Percentiles rank a stretch among this genome's conserved stretches.
phyloP scores from a whole-genome alignment of 2,888 invertebrate genomes.

The Thera obeliscata region DNA sequence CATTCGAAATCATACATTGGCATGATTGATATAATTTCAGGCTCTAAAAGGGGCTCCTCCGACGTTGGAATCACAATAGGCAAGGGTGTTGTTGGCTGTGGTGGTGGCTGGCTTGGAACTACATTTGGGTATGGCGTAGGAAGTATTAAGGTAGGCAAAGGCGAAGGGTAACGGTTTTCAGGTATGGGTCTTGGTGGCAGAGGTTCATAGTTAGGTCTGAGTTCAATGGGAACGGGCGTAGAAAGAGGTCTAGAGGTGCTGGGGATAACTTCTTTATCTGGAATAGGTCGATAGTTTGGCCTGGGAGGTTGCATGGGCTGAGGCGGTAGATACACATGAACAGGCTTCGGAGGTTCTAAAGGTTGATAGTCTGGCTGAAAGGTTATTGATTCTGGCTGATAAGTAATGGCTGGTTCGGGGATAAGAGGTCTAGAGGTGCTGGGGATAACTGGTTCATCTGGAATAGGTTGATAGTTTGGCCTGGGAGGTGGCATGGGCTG shows the following conservation, averaged over 20 bases:
- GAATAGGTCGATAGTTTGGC: too few species aligned
- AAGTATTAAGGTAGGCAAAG: slow-evolving; percentile 4
- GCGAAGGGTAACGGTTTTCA: not conserved
- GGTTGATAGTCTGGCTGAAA: slow-evolving; percentile 7
- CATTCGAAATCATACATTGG: slow-evolving; percentile 28
- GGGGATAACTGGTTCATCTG: not conserved
- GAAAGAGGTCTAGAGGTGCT: slow-evolving; percentile 6
- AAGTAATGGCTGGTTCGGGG: not conserved
- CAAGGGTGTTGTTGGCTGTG: slow-evolving; percentile 5
- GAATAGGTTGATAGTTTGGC: too few species aligned
- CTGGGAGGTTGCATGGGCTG: too few species aligned
- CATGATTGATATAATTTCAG: slow-evolving; percentile 11
- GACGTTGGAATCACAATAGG: slow-evolving; percentile 17
- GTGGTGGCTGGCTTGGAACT: not conserved
- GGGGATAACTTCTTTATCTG: not conserved
- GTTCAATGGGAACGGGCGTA: not conserved
- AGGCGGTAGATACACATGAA: not conserved
- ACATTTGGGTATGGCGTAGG: slow-evolving; percentile 2
- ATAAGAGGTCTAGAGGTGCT: slow-evolving; percentile 5
- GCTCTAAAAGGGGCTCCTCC: slow-evolving; percentile 7
- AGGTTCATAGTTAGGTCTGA: slow-evolving; percentile 6
- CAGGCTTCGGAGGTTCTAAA: slow-evolving; percentile 3
- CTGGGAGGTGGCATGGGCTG: too few species aligned
- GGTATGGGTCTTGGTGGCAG: slow-evolving; percentile 1
- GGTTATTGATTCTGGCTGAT: not conserved